A percentile compares a stretch with the other conserved stretches of the same genome.
Conservation (phyloP, 2,113 vertebrate genomes). For the Malurus elegans region DNA sequence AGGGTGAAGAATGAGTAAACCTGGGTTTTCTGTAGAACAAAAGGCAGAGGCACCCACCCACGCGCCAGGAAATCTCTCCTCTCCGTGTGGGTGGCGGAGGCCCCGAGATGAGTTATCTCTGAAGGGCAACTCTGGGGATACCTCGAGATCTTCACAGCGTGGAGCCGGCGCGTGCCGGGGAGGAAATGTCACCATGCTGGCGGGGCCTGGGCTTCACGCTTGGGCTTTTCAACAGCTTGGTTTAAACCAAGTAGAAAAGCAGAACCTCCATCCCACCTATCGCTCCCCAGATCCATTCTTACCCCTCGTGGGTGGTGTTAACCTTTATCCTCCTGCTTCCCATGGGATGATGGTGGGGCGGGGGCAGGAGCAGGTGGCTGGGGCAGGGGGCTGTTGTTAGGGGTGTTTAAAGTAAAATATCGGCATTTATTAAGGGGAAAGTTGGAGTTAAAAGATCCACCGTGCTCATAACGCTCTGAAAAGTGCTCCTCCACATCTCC, state of each 20-base stretch:
- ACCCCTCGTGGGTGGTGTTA: neutral
- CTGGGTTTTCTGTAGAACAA: constrained; percentile 63
- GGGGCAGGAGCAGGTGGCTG: neutral
- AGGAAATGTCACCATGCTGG: neutral
- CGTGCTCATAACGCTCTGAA: neutral
- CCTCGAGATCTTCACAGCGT: constrained; percentile 63
- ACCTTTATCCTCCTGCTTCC: neutral
- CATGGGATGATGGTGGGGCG: accelerated
- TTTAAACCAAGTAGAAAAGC: neutral
- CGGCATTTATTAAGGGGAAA: neutral
- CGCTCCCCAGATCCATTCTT: neutral
- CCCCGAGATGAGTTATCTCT: constrained; percentile 74
- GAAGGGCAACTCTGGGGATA: constrained; percentile 80
- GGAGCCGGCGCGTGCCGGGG: constrained; percentile 12
- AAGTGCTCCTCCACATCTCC: neutral
- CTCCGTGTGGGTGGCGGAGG: constrained; percentile 71
- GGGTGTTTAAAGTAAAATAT: neutral
- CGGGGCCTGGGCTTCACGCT: neutral
- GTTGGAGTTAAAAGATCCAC: neutral
- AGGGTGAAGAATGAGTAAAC: neutral
- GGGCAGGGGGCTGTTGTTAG: neutral
- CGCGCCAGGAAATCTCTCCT: constrained; percentile 77
- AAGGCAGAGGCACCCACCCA: constrained; percentile 73
- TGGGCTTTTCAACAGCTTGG: neutral
- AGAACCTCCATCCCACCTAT: neutral